phyloP scores from a whole-genome alignment of 2,113 vertebrate genomes.

The Eulacestoma nigropectus region DNA sequence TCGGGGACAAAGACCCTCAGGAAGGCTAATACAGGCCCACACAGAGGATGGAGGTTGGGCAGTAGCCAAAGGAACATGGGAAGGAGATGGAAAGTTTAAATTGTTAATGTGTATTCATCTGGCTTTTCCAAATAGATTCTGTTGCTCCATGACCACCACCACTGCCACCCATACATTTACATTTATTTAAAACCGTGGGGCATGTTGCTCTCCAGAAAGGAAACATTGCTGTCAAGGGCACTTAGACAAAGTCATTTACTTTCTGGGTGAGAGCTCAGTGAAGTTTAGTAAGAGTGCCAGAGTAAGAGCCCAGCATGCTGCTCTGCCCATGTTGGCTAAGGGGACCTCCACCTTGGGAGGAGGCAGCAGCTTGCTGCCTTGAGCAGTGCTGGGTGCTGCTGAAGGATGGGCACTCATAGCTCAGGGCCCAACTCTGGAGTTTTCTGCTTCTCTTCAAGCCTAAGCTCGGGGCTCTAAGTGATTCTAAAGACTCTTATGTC shows the following conservation, averaged over 20 bases:
- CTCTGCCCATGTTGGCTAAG: not conserved
- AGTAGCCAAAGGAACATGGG: not conserved
- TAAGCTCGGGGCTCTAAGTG: not conserved
- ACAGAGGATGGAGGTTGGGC: not conserved
- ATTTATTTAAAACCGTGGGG: slow-evolving; percentile 6
- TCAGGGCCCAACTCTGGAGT: not conserved
- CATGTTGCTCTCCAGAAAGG: not conserved
- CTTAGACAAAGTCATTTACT: not conserved
- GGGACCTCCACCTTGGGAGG: fast-evolving
- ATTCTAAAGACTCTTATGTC: not conserved
- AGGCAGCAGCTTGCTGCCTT: not conserved
- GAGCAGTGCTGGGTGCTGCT: not conserved
- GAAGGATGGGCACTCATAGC: not conserved
- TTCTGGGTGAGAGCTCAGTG: not conserved
- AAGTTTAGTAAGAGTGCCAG: not conserved
- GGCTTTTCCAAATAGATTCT: not conserved
- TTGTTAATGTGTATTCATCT: not conserved
- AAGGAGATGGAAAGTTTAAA: not conserved
- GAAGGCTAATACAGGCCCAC: not conserved
- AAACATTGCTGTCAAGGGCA: slow-evolving; percentile 4
- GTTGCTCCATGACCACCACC: not conserved
- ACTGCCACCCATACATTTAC: not conserved
- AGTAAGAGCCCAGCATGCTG: fast-evolving
- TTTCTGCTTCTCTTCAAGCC: not conserved
- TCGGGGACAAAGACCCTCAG: not conserved